phyloP scores from a whole-genome alignment of 2,888 invertebrate genomes.

The Alcis repandata region DNA sequence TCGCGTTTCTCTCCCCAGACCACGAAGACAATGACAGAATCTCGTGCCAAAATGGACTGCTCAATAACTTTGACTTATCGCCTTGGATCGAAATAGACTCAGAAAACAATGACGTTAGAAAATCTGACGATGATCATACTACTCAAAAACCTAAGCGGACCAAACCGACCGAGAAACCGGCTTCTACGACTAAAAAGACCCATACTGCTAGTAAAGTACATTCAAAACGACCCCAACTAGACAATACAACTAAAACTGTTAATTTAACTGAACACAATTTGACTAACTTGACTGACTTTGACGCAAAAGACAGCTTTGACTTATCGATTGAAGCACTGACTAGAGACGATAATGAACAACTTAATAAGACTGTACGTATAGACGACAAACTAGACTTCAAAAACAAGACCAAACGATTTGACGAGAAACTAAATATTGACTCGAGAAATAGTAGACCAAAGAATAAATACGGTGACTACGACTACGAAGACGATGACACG shows the following conservation, averaged over 20 bases:
- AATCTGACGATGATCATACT: constrained; percentile 63
- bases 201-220: constrained; percentile 29
- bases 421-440: constrained; percentile 55
- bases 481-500: constrained; percentile 68
- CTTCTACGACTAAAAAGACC: constrained; percentile 54
- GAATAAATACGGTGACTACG: constrained; percentile 66
- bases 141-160: constrained; percentile 58
- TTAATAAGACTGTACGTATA: constrained; percentile 66
- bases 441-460: constrained; percentile 62
- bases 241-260: constrained; percentile 45
- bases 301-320: constrained; percentile 52
- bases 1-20: constrained; percentile 89
- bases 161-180: constrained; percentile 49
- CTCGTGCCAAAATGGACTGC: constrained; percentile 84
- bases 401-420: constrained; percentile 77
- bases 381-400: constrained; percentile 88
- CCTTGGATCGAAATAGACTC: constrained; percentile 87
- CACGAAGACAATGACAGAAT: constrained; percentile 86
- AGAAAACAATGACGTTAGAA: constrained; percentile 73
- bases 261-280: constrained; percentile 54
- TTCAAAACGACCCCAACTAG: constrained; percentile 38
- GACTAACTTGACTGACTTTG: constrained; percentile 50
- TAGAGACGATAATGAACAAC: constrained; percentile 45
- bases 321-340: constrained; percentile 51
- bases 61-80: constrained; percentile 87